Evolutionary conservation across 1,140 invertebrate genomes (phyloP).

Genomic region (Diuraphis noxia): DNA sequence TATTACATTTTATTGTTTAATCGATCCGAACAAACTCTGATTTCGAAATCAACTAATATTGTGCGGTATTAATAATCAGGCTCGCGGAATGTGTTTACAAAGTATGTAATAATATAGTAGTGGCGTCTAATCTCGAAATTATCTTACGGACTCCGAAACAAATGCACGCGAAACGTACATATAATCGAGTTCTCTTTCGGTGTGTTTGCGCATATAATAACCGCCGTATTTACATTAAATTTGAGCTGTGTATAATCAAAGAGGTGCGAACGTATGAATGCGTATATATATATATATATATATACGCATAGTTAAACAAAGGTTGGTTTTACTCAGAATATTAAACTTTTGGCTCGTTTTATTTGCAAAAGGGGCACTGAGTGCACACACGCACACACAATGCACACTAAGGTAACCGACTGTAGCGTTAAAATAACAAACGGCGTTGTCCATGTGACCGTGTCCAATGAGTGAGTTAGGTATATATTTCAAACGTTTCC

Average conservation of each 20-base stretch:
- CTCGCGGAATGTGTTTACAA: background rate
- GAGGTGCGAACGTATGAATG: constrained; percentile 11
- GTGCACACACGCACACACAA: background rate
- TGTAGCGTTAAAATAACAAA: background rate
- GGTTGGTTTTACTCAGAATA: constrained; percentile 3
- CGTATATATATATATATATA: too few relatives aligned
- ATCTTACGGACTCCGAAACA: background rate
- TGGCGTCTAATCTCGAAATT: background rate
- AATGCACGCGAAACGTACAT: background rate
- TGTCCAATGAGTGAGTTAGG: background rate
- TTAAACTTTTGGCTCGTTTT: constrained; percentile 25
- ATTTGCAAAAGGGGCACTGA: constrained; percentile 1
- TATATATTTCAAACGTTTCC: background rate
- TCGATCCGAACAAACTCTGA: background rate
- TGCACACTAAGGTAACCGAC: background rate
- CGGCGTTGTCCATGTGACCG: background rate
- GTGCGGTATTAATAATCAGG: background rate
- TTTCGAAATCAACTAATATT: background rate
- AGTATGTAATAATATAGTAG: too few relatives aligned
- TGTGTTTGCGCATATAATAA: constrained; percentile 30
- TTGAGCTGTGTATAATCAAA: constrained; percentile 3
- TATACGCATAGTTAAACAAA: background rate
- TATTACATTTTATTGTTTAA: background rate
- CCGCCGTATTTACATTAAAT: constrained; percentile 10
- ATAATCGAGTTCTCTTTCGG: background rate